Percentiles rank a stretch among this genome's conserved stretches.
phyloP scores from a whole-genome alignment of 1,140 invertebrate species.

The Adelges cooleyi region DNA sequence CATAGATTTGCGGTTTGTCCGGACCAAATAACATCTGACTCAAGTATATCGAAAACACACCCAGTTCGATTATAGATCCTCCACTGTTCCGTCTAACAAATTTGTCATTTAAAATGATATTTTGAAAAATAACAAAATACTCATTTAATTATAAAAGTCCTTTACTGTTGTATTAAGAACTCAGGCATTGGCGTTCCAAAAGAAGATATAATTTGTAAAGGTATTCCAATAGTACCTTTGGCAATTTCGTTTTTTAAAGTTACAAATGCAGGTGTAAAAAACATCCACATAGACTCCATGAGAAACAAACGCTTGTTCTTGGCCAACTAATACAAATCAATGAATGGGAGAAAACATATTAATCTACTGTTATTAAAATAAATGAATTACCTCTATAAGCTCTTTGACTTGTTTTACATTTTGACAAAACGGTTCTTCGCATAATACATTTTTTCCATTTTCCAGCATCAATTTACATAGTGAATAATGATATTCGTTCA shows the following conservation, averaged over 20 bases:
- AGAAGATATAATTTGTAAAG: slow-evolving; percentile 50
- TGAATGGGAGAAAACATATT: not conserved
- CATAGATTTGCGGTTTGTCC: slow-evolving; percentile 46
- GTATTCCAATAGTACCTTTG: slow-evolving; percentile 54
- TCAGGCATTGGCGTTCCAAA: slow-evolving; percentile 51
- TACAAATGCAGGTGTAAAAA: slow-evolving; percentile 64
- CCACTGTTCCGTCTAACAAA: slow-evolving; percentile 63
- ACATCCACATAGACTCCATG: slow-evolving; percentile 77
- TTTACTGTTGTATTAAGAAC: slow-evolving; percentile 1
- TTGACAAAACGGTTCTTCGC: slow-evolving; percentile 70
- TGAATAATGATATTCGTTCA: slow-evolving; percentile 56
- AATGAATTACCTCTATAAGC: slow-evolving; percentile 40
- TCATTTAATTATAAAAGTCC: too few species aligned
- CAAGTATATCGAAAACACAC: slow-evolving; percentile 67
- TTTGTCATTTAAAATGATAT: slow-evolving; percentile 38
- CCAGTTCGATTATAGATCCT: slow-evolving; percentile 48
- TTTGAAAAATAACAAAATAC: too few species aligned
- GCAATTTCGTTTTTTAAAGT: slow-evolving; percentile 49
- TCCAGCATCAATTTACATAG: slow-evolving; percentile 56
- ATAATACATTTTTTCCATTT: slow-evolving; percentile 67
- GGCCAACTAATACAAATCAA: slow-evolving; percentile 39
- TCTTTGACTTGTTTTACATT: slow-evolving; percentile 53
- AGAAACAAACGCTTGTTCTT: slow-evolving; percentile 56
- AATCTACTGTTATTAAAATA: too few species aligned
- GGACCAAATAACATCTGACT: slow-evolving; percentile 59